A percentile compares a stretch with the other conserved stretches of the same genome.
phyloP scores from a whole-genome alignment of 2,797 vertebrate genomes.

The Lophotriccus pileatus region DNA sequence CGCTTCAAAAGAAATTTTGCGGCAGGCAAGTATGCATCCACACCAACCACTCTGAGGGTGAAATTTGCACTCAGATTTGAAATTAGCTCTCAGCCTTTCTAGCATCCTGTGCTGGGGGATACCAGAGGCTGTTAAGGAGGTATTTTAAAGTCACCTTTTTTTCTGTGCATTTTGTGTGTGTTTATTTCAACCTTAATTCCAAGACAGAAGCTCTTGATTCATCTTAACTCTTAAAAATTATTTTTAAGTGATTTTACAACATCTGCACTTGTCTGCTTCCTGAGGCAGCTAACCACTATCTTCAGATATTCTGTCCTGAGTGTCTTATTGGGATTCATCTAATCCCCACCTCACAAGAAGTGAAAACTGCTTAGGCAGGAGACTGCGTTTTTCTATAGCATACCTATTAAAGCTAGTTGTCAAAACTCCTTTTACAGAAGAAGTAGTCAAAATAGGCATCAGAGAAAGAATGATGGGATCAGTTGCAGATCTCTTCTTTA shows the following conservation, averaged over 20 bases:
- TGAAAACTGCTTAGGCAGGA: background rate
- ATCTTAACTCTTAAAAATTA: background rate
- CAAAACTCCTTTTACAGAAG: background rate
- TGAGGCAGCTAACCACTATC: background rate
- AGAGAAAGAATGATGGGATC: background rate
- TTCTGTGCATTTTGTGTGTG: background rate
- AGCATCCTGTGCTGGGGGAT: background rate
- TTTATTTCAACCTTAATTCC: background rate
- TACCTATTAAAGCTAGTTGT: background rate
- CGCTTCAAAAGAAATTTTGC: background rate
- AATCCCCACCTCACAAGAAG: background rate
- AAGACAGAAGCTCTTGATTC: background rate
- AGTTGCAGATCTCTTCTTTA: background rate
- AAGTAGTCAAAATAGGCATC: background rate
- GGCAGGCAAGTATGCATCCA: background rate
- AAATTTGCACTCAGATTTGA: background rate
- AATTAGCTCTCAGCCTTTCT: background rate
- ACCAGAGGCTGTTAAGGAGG: background rate
- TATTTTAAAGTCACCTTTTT: background rate
- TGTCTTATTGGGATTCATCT: background rate
- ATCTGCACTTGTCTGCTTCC: background rate
- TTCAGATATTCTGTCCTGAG: background rate
- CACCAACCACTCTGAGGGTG: background rate
- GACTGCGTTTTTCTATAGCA: background rate
- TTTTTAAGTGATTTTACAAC: background rate